These are phyloP conservation scores for Larimichthys crocea DNA, from an alignment of 2,113 vertebrate genomes.

Conservation along the genomic window DNA sequence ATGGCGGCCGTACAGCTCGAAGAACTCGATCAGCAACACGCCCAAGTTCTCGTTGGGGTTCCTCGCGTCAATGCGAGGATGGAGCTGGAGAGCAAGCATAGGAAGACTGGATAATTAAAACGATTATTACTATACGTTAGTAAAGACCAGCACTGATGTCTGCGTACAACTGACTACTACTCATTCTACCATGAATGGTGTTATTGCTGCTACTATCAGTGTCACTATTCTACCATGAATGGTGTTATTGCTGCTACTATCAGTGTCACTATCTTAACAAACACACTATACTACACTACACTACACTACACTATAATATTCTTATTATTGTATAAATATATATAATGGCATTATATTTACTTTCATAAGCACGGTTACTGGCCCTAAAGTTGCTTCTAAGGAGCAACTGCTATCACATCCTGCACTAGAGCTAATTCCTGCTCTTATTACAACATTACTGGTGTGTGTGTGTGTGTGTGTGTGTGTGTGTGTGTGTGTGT, in stretches of 20 bases:
- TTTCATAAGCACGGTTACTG: background rate
- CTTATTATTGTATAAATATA: too few relatives aligned
- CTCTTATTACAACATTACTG: background rate
- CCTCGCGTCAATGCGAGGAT: slow-evolving; percentile 95
- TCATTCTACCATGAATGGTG: background rate
- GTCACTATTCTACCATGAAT: background rate
- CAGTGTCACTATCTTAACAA: background rate
- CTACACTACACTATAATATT: too few relatives aligned
- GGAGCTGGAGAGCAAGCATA: slow-evolving; percentile 85
- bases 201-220: too few relatives aligned
- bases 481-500: background rate
- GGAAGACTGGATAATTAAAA: background rate
- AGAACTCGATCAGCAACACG: slow-evolving; percentile 98
- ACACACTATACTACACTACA: too few relatives aligned
- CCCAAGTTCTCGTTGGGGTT: slow-evolving; percentile 94
- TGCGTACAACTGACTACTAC: background rate
- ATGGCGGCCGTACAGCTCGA: slow-evolving; percentile 97
- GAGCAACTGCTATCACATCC: background rate
- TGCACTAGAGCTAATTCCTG: background rate
- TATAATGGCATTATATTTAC: too few relatives aligned
- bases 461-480: too few relatives aligned
- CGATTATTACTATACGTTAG: background rate
- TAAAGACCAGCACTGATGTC: background rate
- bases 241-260: too few relatives aligned
- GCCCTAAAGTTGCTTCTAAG: background rate